Base-by-base conservation (phyloP, 2,888 invertebrate species). In the Trichacis sp. region DNA sequence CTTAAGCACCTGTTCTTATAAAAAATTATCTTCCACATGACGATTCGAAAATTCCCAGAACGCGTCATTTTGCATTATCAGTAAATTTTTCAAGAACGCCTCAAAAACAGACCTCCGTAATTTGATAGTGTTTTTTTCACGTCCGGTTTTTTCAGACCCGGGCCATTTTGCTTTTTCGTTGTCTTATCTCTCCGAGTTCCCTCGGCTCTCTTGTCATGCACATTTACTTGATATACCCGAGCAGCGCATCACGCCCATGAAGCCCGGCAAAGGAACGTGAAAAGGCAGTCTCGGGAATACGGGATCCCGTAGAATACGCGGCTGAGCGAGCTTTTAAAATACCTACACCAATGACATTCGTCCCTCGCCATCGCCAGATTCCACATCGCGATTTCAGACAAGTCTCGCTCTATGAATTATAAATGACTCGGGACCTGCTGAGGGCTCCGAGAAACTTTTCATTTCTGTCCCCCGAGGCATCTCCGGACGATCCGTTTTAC, bases 341-440 rank as follows among this genome's bases (percentile, higher is more conserved):
- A 55, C 54, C 43, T 54, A 59, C 55, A 36, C 55, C 58, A 64
- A 58, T 64, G 55, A 46, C 55, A 47, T 49, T 49, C 49, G 47
- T 52, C 42, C 54, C 64, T 62, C 47, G 42, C 64, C 49, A 59
- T 52, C 59, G 58, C 43, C 47, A 55, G 68, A 63, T 65, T 68
- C 53, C 47, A 40, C 55, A 59, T 62, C 52, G 59, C 61, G 64
- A 62, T 54, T 64, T 66, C 60, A 60, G 38, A 43, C 56, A 51
- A 47, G 58, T 36, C 54, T 66, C 61, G 46, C 58, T 38, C 55
- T 38, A 60, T 70, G 68, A 68, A 71, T 71, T 70, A 71, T 69
- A 69, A 69, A 65, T 62, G 63, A 64, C 50, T 62, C 40, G 42
- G 38, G 55, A 59, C 30, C 1, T 6, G 46, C 45, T 45, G 55